Evolutionary conservation across 1,140 invertebrate species (phyloP), one percentile per base, ranked within the genome.

Genomic region (Drosophila bocki): DNA sequence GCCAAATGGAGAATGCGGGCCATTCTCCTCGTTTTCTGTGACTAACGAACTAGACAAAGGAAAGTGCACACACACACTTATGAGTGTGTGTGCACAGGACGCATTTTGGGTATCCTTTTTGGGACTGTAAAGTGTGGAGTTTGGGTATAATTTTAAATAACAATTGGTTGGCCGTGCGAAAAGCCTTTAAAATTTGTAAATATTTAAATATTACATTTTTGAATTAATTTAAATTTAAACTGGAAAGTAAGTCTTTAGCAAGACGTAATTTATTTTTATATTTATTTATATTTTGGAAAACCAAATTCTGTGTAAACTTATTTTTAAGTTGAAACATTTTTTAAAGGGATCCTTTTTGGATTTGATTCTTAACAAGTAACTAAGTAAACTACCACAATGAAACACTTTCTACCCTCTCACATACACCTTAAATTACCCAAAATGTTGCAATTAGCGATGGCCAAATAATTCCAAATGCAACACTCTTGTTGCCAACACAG

Each of bases 31-130:
- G 11, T 37, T 60, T 37, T 26, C 44, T 41, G 67, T 29, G 67
- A 41, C 72, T 51, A 58, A 76, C 63, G 62, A 60, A 65, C 63
- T 59, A 39, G 59, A 68, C 60, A 76, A 56, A 77, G 54, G 45
- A 56, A 42, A 29, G 12, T 37, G 4, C n/a, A n/a, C 42, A 48
- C 32, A 19, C 22, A 47, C 19, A 39, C 37, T 44, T 37, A 13
- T 29, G 26, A 1, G 6, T 12, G 11, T 37, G 11, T 45, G 9
- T 11, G 17, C 45, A 26, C 19, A 13, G 12, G 22, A 29, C 19
- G 7, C 13, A 12, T 51, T 17, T 29, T 4, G 7, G 51, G 2
- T 13, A 7, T 3, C 13, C 6, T 39, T 56, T 56, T n/a, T 13
- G 51, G 13, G 2, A 5, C 33, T 54, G 0, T 17, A n/a, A 33